These are phyloP conservation scores for Abramis brama DNA, from an alignment of 2,113 vertebrate species.

Conservation along the genomic window DNA sequence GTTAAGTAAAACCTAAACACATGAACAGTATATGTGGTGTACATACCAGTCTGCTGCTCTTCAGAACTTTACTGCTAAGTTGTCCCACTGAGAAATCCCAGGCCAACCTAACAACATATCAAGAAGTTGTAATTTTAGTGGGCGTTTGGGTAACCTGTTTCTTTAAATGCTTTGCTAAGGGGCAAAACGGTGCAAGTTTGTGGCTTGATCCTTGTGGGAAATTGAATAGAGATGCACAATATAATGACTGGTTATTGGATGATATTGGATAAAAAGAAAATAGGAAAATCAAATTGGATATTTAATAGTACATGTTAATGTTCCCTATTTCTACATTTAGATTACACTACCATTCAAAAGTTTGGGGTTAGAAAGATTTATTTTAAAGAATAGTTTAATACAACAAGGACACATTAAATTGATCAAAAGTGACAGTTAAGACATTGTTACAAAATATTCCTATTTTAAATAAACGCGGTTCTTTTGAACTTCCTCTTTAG, in stretches of 20 bases:
- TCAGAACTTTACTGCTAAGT: conserved; percentile 93
- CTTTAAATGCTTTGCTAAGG: background rate
- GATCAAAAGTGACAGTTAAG: background rate
- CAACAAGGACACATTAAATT: background rate
- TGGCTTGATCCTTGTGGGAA: background rate
- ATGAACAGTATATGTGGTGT: background rate
- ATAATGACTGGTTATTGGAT: background rate
- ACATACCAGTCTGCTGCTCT: conserved; percentile 92
- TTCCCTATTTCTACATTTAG: too few species aligned
- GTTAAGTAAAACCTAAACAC: conserved; percentile 17
- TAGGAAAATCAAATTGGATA: too few species aligned
- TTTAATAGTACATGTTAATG: background rate
- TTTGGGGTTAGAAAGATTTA: background rate
- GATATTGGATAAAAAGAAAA: too few species aligned
- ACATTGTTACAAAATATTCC: background rate
- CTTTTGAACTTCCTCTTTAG: background rate
- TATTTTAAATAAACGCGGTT: background rate
- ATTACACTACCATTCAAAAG: background rate
- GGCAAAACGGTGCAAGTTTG: background rate
- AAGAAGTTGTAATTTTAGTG: background rate
- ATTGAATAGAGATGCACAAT: background rate
- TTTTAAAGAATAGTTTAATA: background rate
- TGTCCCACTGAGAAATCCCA: conserved; percentile 87
- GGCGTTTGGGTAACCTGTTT: background rate
- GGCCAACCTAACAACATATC: conserved; percentile 75